Conservation (phyloP, 2,888 invertebrate species). For the Tanytarsus gracilentus region DNA sequence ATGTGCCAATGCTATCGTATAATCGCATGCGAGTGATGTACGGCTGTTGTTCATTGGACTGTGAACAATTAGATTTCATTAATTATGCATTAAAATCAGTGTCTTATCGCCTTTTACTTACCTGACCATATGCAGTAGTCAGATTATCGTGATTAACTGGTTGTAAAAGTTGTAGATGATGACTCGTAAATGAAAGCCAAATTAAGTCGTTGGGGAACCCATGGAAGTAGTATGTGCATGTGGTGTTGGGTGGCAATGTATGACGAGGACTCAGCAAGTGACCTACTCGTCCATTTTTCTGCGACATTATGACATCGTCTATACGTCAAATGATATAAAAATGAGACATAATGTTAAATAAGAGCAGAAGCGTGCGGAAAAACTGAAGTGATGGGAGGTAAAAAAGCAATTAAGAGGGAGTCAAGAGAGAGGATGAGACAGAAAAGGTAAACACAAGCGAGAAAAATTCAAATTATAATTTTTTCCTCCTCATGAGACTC, state of each 20-base stretch:
- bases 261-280: slow-evolving; percentile 69
- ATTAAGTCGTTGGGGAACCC: slow-evolving; percentile 71
- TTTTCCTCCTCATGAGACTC: neutral
- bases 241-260: slow-evolving; percentile 75
- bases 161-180: slow-evolving; percentile 66
- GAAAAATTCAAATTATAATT: slow-evolving; percentile 4
- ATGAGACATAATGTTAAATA: slow-evolving; percentile 28
- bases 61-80: slow-evolving; percentile 29
- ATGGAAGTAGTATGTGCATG: slow-evolving; percentile 76
- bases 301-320: slow-evolving; percentile 47
- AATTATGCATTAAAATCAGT: slow-evolving; percentile 28
- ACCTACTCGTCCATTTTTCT: slow-evolving; percentile 56
- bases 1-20: slow-evolving; percentile 60
- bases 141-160: slow-evolving; percentile 50
- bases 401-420: slow-evolving; percentile 15
- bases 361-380: neutral
- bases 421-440: neutral
- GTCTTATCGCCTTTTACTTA: slow-evolving; percentile 38
- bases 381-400: neutral
- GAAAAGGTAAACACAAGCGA: slow-evolving; percentile 12
- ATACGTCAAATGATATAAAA: slow-evolving; percentile 40
- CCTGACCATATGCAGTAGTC: slow-evolving; percentile 40
- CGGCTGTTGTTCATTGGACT: too few species aligned
- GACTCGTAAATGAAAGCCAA: slow-evolving; percentile 81
- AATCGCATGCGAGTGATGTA: slow-evolving; percentile 65